A percentile compares a stretch with the other conserved stretches of the same genome.
phyloP scores from a whole-genome alignment of 2,888 invertebrate genomes.

The Allophyes oxyacanthae region DNA sequence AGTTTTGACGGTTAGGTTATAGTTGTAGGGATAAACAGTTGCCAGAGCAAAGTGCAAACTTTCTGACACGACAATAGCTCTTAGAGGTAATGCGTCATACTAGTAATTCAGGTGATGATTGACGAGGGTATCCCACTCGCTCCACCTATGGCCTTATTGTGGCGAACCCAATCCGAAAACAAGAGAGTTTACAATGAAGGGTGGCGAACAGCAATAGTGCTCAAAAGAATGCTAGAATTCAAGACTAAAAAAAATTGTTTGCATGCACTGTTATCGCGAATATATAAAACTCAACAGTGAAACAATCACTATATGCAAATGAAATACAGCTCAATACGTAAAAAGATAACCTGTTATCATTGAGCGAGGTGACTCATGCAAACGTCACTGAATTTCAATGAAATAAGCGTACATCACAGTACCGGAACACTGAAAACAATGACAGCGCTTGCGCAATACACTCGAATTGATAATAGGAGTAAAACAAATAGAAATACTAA shows the following conservation, averaged over 20 bases:
- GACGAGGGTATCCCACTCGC: too few species aligned
- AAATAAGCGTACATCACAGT: conserved; percentile 17
- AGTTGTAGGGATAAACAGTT: too few species aligned
- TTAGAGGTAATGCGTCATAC: too few species aligned
- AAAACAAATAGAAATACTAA: neutral
- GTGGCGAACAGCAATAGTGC: too few species aligned
- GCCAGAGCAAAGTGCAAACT: too few species aligned
- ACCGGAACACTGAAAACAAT: conserved; percentile 32
- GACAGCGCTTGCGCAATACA: conserved; percentile 11
- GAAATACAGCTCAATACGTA: conserved; percentile 20
- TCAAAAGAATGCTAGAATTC: too few species aligned
- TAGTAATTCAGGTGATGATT: too few species aligned
- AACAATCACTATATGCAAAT: conserved; percentile 7
- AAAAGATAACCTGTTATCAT: conserved; percentile 44
- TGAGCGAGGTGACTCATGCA: conserved; percentile 24
- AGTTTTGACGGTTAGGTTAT: too few species aligned
- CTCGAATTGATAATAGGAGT: conserved; percentile 7
- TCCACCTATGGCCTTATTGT: too few species aligned
- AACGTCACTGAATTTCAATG: conserved; percentile 32
- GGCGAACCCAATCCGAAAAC: too few species aligned
- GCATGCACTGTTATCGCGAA: conserved; percentile 26
- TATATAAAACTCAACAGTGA: conserved; percentile 38
- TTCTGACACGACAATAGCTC: too few species aligned
- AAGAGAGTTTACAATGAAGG: too few species aligned
- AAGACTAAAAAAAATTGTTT: conserved; percentile 9